Evolutionary conservation across 1,140 invertebrate species (phyloP).

Genomic region (Eupeodes corollae): DNA sequence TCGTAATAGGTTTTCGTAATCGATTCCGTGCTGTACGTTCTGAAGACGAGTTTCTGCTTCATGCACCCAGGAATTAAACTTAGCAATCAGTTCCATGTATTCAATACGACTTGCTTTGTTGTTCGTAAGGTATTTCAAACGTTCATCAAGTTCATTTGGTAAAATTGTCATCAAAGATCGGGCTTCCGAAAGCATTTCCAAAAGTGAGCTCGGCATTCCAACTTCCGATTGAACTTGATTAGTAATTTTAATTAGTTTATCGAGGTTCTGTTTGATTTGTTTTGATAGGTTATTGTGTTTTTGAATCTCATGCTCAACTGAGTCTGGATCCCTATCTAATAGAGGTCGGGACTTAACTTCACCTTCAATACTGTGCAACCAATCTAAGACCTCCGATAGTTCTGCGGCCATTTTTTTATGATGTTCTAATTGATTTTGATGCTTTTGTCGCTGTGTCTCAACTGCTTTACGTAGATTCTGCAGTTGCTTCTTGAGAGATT

Average conservation of each 20-base stretch:
- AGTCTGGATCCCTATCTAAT: slow-evolving; percentile 62
- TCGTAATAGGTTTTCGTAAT: slow-evolving; percentile 71
- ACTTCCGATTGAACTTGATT: slow-evolving; percentile 60
- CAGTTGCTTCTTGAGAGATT: slow-evolving; percentile 74
- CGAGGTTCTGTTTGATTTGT: slow-evolving; percentile 59
- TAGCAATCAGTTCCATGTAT: slow-evolving; percentile 58
- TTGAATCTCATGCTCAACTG: slow-evolving; percentile 67
- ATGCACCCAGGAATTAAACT: slow-evolving; percentile 72
- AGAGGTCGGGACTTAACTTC: slow-evolving; percentile 70
- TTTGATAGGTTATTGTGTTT: slow-evolving; percentile 62
- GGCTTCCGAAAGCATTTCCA: slow-evolving; percentile 74
- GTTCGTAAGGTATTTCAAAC: slow-evolving; percentile 64
- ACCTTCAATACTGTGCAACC: slow-evolving; percentile 75
- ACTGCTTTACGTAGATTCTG: slow-evolving; percentile 66
- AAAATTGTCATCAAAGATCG: slow-evolving; percentile 62
- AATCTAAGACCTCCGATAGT: slow-evolving; percentile 68
- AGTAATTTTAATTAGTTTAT: slow-evolving; percentile 52
- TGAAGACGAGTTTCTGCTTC: slow-evolving; percentile 69
- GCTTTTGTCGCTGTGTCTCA: slow-evolving; percentile 73
- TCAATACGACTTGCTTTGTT: slow-evolving; percentile 68
- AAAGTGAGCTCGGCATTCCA: slow-evolving; percentile 60
- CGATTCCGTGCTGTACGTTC: slow-evolving; percentile 68
- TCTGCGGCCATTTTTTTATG: slow-evolving; percentile 70
- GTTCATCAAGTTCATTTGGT: slow-evolving; percentile 66
- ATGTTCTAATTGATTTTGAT: slow-evolving; percentile 76